Evolutionary conservation across 2,113 vertebrate species (phyloP).

Genomic region (Lutjanus erythropterus): DNA sequence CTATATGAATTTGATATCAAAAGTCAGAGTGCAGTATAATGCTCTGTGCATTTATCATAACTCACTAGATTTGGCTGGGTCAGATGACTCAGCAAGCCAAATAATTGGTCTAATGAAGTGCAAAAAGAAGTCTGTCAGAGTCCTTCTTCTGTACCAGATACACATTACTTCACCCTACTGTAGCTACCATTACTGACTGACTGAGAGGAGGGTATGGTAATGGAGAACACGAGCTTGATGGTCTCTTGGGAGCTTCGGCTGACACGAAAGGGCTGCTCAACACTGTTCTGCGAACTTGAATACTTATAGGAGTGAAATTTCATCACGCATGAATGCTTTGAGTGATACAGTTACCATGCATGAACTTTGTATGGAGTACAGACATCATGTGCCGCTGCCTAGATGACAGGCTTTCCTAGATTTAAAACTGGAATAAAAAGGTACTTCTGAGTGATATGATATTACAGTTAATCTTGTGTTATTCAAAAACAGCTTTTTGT

Average conservation of each 20-base stretch:
- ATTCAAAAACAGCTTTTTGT: conserved; percentile 28
- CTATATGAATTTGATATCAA: conserved; percentile 44
- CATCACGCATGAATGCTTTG: conserved; percentile 61
- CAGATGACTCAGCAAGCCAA: conserved; percentile 76
- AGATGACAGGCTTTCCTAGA: conserved; percentile 33
- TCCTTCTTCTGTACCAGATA: conserved; percentile 51
- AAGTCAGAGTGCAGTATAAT: conserved; percentile 31
- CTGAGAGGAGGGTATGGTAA: conserved; percentile 67
- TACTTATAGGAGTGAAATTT: conserved; percentile 71
- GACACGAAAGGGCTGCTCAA: conserved; percentile 70
- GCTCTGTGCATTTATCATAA: conserved; percentile 56
- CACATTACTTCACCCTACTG: conserved; percentile 62
- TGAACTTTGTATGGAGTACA: conserved; percentile 51
- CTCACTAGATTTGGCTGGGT: conserved; percentile 68
- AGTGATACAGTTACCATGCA: conserved; percentile 64
- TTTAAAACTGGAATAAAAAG: conserved; percentile 38
- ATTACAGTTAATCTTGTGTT: conserved; percentile 42
- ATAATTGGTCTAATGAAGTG: conserved; percentile 81
- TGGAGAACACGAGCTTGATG: conserved; percentile 69
- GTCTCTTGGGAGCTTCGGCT: conserved; percentile 70
- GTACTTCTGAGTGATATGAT: conserved; percentile 30
- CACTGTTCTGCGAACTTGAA: conserved; percentile 73
- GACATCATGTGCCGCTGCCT: conserved; percentile 22
- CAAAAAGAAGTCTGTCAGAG: conserved; percentile 70
- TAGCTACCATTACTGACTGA: conserved; percentile 59